Evolutionary conservation across 2,797 vertebrate species (phyloP).

Genomic region (Melopsittacus undulatus): DNA sequence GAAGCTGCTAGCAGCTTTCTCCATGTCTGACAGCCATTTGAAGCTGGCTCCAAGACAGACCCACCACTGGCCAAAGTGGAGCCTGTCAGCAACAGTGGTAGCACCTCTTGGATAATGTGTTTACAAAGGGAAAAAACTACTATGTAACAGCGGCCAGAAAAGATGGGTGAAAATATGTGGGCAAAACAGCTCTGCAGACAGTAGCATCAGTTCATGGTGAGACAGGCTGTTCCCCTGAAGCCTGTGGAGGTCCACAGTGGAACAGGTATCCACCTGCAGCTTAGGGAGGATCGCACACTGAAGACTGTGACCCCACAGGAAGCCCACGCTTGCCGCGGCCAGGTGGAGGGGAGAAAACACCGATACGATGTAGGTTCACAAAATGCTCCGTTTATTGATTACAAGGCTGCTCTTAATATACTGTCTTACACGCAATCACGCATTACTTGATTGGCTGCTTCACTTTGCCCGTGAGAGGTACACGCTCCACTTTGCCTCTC

Average conservation of each 20-base stretch:
- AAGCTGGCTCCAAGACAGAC: not conserved
- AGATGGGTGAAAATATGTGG: not conserved
- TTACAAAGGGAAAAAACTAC: not conserved
- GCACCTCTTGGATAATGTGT: not conserved
- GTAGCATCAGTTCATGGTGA: not conserved
- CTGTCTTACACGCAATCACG: too few relatives aligned
- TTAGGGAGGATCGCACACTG: too few relatives aligned
- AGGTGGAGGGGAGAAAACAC: too few relatives aligned
- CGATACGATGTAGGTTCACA: too few relatives aligned
- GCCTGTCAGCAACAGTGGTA: not conserved
- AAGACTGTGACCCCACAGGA: not conserved
- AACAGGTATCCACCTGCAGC: not conserved
- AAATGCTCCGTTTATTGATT: too few relatives aligned
- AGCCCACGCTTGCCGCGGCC: accelerated
- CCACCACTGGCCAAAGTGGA: not conserved
- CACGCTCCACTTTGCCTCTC: too few relatives aligned
- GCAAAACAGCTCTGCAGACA: not conserved
- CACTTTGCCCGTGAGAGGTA: too few relatives aligned
- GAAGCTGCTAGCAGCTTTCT: not conserved
- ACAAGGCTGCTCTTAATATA: too few relatives aligned
- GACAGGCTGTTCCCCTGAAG: not conserved
- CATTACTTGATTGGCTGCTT: too few relatives aligned
- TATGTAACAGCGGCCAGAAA: not conserved
- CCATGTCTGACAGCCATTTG: accelerated
- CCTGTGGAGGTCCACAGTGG: not conserved